These are phyloP conservation scores for Urocitellus parryii DNA, from an alignment of 2,113 vertebrate genomes.

Conservation along the genomic window DNA sequence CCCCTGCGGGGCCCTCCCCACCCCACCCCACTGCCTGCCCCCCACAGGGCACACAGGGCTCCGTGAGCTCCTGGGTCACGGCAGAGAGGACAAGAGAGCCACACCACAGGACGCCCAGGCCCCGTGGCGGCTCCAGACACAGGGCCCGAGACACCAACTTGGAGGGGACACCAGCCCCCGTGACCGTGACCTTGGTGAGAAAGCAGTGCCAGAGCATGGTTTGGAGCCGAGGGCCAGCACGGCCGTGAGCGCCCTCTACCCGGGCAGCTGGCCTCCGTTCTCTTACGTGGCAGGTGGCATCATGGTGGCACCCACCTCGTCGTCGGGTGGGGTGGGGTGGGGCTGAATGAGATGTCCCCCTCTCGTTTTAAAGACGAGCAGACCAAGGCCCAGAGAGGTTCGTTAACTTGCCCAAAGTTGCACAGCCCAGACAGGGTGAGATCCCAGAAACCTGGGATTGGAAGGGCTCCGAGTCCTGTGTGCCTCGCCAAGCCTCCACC, in stretches of 20 bases:
- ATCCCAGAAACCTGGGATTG: background rate
- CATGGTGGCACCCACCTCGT: background rate
- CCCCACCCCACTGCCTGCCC: too few relatives aligned
- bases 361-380: background rate
- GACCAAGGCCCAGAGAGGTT: background rate
- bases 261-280: background rate
- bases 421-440: background rate
- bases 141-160: background rate
- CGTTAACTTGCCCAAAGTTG: background rate
- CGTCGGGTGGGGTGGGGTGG: background rate
- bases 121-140: background rate
- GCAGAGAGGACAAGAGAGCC: too few relatives aligned
- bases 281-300: too few relatives aligned
- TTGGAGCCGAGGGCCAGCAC: background rate
- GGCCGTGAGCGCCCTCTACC: background rate
- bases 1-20: background rate
- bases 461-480: background rate
- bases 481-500: background rate
- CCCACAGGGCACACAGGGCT: too few relatives aligned
- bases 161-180: background rate
- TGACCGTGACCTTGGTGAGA: background rate
- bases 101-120: background rate
- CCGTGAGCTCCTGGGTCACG: accelerated
- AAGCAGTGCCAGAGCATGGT: background rate
- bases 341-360: background rate